Conservation (phyloP, 2,888 invertebrate species). For the Xylota segnis region DNA sequence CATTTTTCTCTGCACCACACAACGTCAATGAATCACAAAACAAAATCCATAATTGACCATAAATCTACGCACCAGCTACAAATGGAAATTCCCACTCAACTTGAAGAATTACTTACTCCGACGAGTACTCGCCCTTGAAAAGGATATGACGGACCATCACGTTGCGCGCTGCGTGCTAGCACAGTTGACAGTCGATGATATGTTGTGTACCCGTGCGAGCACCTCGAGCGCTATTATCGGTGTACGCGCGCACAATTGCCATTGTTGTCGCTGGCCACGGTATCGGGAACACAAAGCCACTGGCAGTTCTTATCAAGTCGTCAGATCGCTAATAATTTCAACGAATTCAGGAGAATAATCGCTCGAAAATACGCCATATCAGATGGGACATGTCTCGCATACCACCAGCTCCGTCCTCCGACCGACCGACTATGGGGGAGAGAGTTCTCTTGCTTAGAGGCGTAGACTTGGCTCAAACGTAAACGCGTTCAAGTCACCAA, state of each 20-base stretch:
- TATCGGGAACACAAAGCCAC: conserved; percentile 64
- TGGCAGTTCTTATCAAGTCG: conserved; percentile 65
- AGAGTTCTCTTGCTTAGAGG: conserved; percentile 38
- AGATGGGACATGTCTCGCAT: conserved; percentile 72
- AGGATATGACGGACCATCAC: conserved; percentile 74
- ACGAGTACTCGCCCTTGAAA: conserved; percentile 67
- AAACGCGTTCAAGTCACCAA: conserved; percentile 21
- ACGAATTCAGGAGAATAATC: conserved; percentile 77
- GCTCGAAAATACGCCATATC: conserved; percentile 71
- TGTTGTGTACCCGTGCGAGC: conserved; percentile 68
- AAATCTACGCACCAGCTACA: conserved; percentile 33
- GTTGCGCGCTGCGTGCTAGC: conserved; percentile 29
- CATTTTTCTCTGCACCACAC: conserved; percentile 30
- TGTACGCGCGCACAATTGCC: conserved; percentile 69
- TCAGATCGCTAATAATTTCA: conserved; percentile 77
- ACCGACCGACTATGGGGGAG: conserved; percentile 21
- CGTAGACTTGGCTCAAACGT: conserved; percentile 21
- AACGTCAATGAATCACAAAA: conserved; percentile 19
- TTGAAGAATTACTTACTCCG: conserved; percentile 30
- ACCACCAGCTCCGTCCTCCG: too few species aligned
- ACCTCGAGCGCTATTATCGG: conserved; percentile 69
- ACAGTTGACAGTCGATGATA: conserved; percentile 73
- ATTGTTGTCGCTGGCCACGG: conserved; percentile 45
- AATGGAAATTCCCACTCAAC: conserved; percentile 46
- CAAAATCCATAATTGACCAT: conserved; percentile 61